Conservation (phyloP, 2,797 vertebrate genomes). For the Nothura maculosa region DNA sequence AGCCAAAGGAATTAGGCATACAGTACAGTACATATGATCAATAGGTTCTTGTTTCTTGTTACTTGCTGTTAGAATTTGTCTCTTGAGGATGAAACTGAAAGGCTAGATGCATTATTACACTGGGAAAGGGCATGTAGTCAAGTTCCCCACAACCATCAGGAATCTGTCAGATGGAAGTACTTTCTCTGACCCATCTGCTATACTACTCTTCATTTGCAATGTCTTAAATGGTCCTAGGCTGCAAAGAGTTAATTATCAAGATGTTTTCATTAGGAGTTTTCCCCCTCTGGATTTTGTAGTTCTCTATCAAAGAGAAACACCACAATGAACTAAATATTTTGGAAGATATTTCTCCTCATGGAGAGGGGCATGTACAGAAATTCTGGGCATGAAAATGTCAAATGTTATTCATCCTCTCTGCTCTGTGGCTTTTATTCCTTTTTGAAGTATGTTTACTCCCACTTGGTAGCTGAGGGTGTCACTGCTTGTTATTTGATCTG, state of each 20-base stretch:
- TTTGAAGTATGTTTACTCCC: constrained; percentile 78
- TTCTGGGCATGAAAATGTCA: constrained; percentile 81
- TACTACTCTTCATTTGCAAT: constrained; percentile 24
- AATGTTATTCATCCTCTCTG: constrained; percentile 77
- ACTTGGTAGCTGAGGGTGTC: constrained; percentile 75
- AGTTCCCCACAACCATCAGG: not conserved
- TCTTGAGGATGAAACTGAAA: not conserved
- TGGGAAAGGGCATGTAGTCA: not conserved
- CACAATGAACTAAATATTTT: constrained; percentile 72
- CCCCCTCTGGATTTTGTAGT: constrained; percentile 33
- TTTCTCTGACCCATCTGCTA: not conserved
- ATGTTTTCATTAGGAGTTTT: constrained; percentile 52
- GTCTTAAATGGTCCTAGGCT: constrained; percentile 22
- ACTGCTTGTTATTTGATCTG: constrained; percentile 80
- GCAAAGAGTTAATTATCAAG: constrained; percentile 61
- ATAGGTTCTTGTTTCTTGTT: not conserved
- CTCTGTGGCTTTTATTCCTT: constrained; percentile 35
- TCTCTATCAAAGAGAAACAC: constrained; percentile 73
- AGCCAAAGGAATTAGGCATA: not conserved
- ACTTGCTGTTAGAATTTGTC: not conserved
- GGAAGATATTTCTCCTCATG: constrained; percentile 71
- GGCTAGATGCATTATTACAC: not conserved
- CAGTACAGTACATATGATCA: not conserved
- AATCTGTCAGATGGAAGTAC: not conserved
- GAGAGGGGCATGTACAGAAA: constrained; percentile 73